Evolutionary conservation across 2,113 vertebrate species (phyloP).

Genomic region (Chloroceryle aenea): DNA sequence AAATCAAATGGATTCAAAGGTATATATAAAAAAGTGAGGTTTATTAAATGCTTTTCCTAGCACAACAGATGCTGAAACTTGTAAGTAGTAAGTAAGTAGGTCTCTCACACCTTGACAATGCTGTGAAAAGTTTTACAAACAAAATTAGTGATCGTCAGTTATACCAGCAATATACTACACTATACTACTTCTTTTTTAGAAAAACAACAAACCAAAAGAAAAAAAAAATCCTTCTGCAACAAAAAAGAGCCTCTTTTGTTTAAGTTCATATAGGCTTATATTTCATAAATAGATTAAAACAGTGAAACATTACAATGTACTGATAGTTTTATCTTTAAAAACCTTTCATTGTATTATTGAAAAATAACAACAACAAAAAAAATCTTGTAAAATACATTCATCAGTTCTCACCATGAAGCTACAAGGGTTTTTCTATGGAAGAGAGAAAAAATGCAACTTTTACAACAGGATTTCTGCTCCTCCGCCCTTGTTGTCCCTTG

Average conservation of each 20-base stretch:
- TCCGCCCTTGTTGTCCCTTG: neutral
- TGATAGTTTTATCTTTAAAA: neutral
- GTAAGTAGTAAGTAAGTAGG: neutral
- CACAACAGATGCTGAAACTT: neutral
- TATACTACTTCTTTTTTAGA: neutral
- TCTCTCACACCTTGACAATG: neutral
- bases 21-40: neutral
- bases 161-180: fast-evolving
- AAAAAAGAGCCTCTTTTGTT: neutral
- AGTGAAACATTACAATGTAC: neutral
- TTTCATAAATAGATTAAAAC: neutral
- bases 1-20: neutral
- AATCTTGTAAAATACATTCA: neutral
- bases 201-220: neutral
- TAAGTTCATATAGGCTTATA: neutral
- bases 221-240: neutral
- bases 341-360: neutral
- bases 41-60: neutral
- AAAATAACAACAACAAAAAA: neutral
- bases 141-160: neutral
- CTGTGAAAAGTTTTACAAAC: neutral
- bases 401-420: neutral
- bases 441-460: neutral
- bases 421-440: neutral
- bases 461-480: neutral